Evolutionary conservation across 2,797 vertebrate species (phyloP).

Genomic region (Diplodus puntazzo): DNA sequence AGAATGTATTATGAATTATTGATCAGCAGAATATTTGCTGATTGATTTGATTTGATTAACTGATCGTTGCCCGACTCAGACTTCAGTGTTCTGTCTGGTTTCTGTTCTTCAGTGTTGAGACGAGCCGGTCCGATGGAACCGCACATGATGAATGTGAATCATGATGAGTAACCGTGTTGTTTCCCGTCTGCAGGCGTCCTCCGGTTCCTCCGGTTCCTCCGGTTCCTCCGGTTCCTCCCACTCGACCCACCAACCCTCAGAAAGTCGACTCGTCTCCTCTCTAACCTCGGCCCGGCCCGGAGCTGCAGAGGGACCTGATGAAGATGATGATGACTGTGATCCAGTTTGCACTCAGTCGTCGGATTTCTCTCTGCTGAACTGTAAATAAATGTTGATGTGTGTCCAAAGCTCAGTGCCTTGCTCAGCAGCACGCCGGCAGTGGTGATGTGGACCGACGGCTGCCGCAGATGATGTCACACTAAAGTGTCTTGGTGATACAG

Average conservation of each 20-base stretch:
- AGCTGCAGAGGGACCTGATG: neutral
- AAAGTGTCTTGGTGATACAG: neutral
- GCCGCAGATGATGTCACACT: neutral
- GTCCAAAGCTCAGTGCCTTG: conserved; percentile 57
- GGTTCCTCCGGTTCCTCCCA: conserved; percentile 50
- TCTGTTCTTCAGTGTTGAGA: too few species aligned
- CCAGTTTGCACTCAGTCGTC: conserved; percentile 10
- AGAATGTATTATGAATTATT: too few species aligned
- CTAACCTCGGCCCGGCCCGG: conserved; percentile 1
- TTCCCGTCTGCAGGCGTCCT: conserved; percentile 54
- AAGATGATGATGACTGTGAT: conserved; percentile 24
- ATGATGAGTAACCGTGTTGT: neutral
- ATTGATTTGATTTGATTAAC: too few species aligned
- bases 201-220: conserved; percentile 63
- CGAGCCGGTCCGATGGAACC: too few species aligned
- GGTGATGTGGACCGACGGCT: neutral
- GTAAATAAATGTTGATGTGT: neutral
- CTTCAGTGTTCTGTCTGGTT: too few species aligned
- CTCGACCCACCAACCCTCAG: conserved; percentile 34
- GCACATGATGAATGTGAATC: too few species aligned
- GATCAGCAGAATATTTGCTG: too few species aligned
- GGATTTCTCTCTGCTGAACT: conserved; percentile 9
- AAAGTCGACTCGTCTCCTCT: conserved; percentile 36
- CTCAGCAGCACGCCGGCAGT: conserved; percentile 40
- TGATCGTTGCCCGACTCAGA: too few species aligned